Conservation (phyloP, 1,140 invertebrate genomes). For the Pristionchus pacificus region DNA sequence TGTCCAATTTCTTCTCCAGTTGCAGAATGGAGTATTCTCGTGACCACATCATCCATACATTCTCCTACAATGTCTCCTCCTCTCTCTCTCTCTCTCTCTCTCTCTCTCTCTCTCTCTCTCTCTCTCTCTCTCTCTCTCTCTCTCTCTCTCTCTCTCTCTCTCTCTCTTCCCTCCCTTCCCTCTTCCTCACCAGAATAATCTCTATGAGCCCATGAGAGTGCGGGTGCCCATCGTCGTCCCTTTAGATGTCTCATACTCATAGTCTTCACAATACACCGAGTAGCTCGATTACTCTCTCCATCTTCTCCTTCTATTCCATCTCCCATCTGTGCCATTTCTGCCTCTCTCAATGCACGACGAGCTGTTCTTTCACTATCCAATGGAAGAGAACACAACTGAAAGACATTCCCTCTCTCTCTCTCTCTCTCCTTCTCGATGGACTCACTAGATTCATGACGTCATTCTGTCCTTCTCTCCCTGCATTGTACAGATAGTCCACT, state of each 20-base stretch:
- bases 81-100: background rate
- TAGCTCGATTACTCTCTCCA: too few species aligned
- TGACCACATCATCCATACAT: background rate
- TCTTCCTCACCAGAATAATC: background rate
- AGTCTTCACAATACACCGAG: slow-evolving; percentile 8
- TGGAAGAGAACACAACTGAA: background rate
- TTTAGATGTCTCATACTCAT: slow-evolving; percentile 14
- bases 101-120: background rate
- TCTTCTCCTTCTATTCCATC: too few species aligned
- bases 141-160: background rate
- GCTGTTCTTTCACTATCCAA: background rate
- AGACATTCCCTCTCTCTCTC: background rate
- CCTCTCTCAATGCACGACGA: background rate
- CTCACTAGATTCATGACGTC: background rate
- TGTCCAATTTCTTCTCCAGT: slow-evolving; percentile 11
- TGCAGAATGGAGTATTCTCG: slow-evolving; percentile 9
- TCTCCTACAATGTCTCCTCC: background rate
- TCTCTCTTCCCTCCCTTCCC: slow-evolving; percentile 2
- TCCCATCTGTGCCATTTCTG: background rate
- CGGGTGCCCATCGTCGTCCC: slow-evolving; percentile 3
- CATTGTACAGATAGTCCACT: background rate
- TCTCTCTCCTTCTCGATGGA: background rate
- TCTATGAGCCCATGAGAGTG: slow-evolving; percentile 13
- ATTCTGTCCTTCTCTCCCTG: background rate
- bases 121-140: background rate